Evolutionary conservation across 2,113 vertebrate species (phyloP).

Genomic region (Eretmochelys imbricata): DNA sequence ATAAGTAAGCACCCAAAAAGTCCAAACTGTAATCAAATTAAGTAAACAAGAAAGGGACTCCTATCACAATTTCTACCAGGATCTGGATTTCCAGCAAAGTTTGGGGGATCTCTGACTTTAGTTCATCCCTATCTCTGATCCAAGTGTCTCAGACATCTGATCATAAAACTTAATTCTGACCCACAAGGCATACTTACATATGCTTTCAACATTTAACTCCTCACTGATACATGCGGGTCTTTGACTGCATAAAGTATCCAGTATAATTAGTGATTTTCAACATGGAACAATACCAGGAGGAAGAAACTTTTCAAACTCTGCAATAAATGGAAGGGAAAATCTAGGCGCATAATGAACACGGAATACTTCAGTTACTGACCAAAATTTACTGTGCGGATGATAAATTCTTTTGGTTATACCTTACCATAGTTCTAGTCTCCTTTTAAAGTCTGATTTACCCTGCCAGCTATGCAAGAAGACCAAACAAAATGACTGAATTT

Average conservation of each 20-base stretch:
- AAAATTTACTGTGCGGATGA: background rate
- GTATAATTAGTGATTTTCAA: background rate
- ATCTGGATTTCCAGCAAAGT: background rate
- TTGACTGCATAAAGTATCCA: background rate
- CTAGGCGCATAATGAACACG: background rate
- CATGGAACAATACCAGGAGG: accelerated
- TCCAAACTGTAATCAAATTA: background rate
- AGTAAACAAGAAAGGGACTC: background rate
- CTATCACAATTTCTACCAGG: background rate
- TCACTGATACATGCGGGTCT: background rate
- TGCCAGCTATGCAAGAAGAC: background rate
- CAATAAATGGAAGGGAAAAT: background rate
- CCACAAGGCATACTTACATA: background rate
- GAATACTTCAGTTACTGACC: background rate
- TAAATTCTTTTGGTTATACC: background rate
- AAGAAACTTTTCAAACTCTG: background rate
- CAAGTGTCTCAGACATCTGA: background rate
- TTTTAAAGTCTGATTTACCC: background rate
- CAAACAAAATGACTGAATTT: background rate
- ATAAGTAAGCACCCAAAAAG: background rate
- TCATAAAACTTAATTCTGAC: background rate
- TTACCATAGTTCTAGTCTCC: background rate
- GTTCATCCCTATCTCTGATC: background rate
- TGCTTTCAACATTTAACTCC: background rate
- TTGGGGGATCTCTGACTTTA: background rate